Conservation (phyloP, 1,140 invertebrate species). For the Euglossa dilemma region DNA sequence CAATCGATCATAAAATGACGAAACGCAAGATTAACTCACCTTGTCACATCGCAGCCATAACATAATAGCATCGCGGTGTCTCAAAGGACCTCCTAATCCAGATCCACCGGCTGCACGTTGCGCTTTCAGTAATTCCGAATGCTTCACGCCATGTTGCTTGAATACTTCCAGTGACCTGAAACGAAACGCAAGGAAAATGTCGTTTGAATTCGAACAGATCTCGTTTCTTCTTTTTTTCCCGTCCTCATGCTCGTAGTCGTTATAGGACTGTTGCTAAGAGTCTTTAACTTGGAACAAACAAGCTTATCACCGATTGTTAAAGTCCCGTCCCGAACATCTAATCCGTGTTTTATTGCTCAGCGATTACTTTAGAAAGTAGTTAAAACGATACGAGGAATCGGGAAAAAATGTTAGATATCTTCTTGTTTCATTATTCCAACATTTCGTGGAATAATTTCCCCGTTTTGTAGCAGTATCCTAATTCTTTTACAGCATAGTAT, state of each 20-base stretch:
- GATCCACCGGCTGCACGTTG: conserved; percentile 87
- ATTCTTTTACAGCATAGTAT: too few relatives aligned
- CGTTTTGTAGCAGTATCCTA: too few relatives aligned
- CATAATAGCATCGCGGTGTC: conserved; percentile 88
- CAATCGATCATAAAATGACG: not conserved
- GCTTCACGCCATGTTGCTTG: conserved; percentile 84
- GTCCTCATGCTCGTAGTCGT: not conserved
- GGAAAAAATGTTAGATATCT: not conserved
- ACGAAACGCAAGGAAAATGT: conserved; percentile 46
- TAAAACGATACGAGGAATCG: not conserved
- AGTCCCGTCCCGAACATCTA: not conserved
- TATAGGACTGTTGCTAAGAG: not conserved
- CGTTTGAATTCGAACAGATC: not conserved
- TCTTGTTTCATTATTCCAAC: not conserved
- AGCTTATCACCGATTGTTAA: not conserved
- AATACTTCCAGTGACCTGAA: conserved; percentile 89
- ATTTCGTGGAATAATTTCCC: not conserved
- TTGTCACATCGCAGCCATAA: conserved; percentile 93
- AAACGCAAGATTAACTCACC: conserved; percentile 77
- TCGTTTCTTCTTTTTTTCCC: not conserved
- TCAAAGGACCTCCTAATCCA: conserved; percentile 88
- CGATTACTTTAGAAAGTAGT: not conserved
- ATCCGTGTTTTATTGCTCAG: not conserved
- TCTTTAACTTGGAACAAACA: not conserved
- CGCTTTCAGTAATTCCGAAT: conserved; percentile 88